phyloP scores from a whole-genome alignment of 2,888 invertebrate genomes.

The Cheilosia impressa region DNA sequence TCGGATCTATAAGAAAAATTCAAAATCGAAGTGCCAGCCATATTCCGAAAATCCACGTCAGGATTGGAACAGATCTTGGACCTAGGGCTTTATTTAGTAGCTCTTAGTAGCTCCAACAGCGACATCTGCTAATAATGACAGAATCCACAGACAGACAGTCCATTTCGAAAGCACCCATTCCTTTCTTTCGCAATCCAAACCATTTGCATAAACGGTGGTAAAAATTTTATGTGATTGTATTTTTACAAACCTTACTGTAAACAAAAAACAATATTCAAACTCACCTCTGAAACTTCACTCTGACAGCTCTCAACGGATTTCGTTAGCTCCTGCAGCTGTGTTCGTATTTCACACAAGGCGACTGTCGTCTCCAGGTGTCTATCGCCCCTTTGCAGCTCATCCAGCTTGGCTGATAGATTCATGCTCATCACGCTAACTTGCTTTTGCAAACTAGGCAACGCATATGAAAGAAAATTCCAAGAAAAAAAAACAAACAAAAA shows the following conservation, averaged over 20 bases:
- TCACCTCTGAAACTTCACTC: constrained; percentile 94
- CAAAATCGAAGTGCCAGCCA: too few species aligned
- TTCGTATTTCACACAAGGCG: constrained; percentile 96
- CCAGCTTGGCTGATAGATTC: constrained; percentile 97
- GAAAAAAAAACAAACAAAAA: background rate
- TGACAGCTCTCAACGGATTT: constrained; percentile 97
- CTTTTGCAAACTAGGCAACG: constrained; percentile 92
- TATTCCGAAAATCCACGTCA: too few species aligned
- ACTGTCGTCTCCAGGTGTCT: constrained; percentile 96
- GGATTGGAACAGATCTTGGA: too few species aligned
- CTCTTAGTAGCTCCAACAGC: too few species aligned
- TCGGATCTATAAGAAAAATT: too few species aligned
- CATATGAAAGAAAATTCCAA: background rate
- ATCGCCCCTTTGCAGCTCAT: constrained; percentile 95
- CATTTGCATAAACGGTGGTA: too few species aligned
- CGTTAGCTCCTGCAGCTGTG: constrained; percentile 96
- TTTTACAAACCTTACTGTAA: background rate
- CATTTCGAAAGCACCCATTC: too few species aligned
- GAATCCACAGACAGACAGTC: too few species aligned
- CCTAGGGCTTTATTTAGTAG: too few species aligned
- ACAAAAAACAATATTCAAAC: constrained; percentile 54
- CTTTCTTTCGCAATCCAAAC: too few species aligned
- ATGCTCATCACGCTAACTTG: constrained; percentile 99
- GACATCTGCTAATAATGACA: too few species aligned
- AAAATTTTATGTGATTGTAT: too few species aligned